These are phyloP conservation scores for Otocyon megalotis DNA, from an alignment of 2,113 vertebrate genomes.

Conservation along the genomic window DNA sequence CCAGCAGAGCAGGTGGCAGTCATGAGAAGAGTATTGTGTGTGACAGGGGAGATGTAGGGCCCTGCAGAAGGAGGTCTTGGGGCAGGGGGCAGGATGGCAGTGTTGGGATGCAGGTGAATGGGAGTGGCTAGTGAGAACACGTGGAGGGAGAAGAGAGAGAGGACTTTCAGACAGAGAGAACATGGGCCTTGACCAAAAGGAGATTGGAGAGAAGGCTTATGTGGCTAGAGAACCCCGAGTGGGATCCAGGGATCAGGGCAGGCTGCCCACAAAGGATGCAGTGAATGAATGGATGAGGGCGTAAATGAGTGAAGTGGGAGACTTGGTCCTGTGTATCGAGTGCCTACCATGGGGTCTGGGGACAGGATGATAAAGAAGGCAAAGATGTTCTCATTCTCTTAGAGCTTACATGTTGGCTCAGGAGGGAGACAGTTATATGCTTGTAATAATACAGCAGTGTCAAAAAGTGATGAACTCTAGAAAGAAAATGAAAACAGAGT, in stretches of 20 bases:
- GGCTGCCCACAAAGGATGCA: background rate
- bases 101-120: background rate
- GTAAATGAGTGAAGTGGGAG: background rate
- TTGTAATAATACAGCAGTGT: background rate
- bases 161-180: background rate
- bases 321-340: background rate
- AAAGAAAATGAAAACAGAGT: background rate
- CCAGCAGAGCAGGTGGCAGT: background rate
- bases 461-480: background rate
- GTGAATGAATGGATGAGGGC: background rate
- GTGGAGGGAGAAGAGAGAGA: background rate
- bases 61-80: background rate
- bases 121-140: background rate
- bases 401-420: background rate
- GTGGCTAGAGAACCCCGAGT: background rate
- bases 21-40: background rate
- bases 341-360: background rate
- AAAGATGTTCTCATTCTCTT: too few species aligned
- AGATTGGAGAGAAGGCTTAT: background rate
- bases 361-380: rapidly evolving
- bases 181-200: background rate
- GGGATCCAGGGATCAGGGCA: background rate
- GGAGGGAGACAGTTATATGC: background rate
- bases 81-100: background rate
- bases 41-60: background rate